A percentile compares a stretch with the other conserved stretches of the same genome.
These are phyloP conservation scores for Andricus curvator DNA, from an alignment of 2,888 invertebrate species.

Conservation along the genomic window DNA sequence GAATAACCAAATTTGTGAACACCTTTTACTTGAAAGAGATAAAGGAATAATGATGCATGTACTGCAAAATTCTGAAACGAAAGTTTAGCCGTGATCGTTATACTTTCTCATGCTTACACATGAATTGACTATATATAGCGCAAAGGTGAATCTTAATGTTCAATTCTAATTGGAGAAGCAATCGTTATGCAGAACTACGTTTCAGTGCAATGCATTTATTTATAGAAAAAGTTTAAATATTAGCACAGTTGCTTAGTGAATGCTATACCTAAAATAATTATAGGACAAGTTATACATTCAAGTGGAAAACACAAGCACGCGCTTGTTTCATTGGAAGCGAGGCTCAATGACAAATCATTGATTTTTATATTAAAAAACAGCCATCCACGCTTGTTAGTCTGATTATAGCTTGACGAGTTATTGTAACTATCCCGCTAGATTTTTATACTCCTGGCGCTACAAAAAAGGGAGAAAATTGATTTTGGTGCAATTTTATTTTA, in stretches of 20 bases:
- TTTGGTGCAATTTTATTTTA: too few species aligned
- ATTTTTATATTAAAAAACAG: not conserved
- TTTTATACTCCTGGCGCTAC: too few species aligned
- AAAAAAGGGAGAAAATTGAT: too few species aligned
- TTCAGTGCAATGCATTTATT: slow-evolving; percentile 9
- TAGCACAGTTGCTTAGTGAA: slow-evolving; percentile 14
- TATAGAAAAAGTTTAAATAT: slow-evolving; percentile 26
- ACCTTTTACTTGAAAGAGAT: not conserved
- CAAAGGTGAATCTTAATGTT: slow-evolving; percentile 34
- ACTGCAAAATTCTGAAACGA: slow-evolving; percentile 14
- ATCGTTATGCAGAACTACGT: not conserved
- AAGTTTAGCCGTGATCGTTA: slow-evolving; percentile 15
- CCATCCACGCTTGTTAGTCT: not conserved
- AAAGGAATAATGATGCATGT: slow-evolving; percentile 19
- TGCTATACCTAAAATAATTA: slow-evolving; percentile 20
- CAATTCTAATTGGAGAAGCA: slow-evolving; percentile 4
- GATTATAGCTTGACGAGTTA: not conserved
- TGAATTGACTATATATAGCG: slow-evolving; percentile 11
- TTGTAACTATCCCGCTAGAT: too few species aligned
- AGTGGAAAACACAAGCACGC: not conserved
- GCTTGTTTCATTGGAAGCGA: not conserved
- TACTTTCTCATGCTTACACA: slow-evolving; percentile 27
- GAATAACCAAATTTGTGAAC: slow-evolving; percentile 2
- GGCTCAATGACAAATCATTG: not conserved
- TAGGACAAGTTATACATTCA: not conserved